Percentiles rank a stretch among this genome's conserved stretches.
Evolutionary conservation across 2,888 invertebrate genomes (phyloP).

Genomic region (Xanthia togata): DNA sequence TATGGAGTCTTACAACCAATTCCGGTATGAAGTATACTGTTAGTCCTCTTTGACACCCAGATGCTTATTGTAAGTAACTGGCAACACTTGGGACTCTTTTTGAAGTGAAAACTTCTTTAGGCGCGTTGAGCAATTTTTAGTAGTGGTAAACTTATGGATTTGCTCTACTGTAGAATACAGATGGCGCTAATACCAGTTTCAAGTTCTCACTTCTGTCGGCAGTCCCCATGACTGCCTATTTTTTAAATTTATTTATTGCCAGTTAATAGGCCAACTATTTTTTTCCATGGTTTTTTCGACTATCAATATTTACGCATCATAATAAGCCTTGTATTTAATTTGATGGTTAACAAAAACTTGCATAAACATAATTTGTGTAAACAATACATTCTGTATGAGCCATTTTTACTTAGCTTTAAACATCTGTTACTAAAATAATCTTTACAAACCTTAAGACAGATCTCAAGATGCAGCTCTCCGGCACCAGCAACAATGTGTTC

Average conservation of each 20-base stretch:
- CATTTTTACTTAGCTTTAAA: not conserved
- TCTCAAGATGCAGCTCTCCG: conserved; percentile 99
- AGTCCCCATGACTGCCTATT: no score
- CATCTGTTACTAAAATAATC: not conserved
- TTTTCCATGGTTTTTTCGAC: not conserved
- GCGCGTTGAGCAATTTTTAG: no score
- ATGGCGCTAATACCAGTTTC: no score
- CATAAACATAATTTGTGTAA: not conserved
- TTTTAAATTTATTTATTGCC: not conserved
- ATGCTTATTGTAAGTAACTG: conserved; percentile 81
- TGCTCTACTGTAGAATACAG: no score
- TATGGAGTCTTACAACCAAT: conserved; percentile 81
- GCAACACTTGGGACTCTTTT: conserved; percentile 86
- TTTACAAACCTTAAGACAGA: conserved; percentile 95
- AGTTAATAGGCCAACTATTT: not conserved
- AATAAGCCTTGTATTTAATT: not conserved
- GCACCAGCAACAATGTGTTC: conserved; percentile 99
- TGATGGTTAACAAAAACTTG: not conserved
- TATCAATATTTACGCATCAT: not conserved
- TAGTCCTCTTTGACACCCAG: conserved; percentile 90
- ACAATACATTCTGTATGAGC: not conserved
- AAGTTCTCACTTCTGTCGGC: no score
- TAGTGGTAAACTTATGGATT: no score
- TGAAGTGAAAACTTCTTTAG: no score
- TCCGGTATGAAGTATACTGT: conserved; percentile 84